Base-by-base conservation (phyloP, 2,888 invertebrate genomes). In the Sphaerophoria rueppellii region DNA sequence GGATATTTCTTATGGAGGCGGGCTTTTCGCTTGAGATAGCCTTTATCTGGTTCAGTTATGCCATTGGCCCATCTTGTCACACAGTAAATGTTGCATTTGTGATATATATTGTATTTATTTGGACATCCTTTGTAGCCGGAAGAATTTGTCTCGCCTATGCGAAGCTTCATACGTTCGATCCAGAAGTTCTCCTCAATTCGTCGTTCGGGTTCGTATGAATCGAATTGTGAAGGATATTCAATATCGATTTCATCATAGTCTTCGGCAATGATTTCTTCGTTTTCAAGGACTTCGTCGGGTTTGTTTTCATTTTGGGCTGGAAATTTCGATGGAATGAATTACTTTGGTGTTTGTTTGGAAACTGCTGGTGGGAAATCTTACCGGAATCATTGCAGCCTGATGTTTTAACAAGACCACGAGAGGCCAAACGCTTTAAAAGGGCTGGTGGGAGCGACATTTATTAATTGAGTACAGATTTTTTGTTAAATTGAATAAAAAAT, bases 31-130 rank as follows among this genome's bases (percentile, higher is more conserved):
- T 93, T 94, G 77, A 95, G 94, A 92, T 98, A 98, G 61, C 93
- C 94, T 67, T 95, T 94, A 77, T 95, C 95, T 2, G 98, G 96
- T 82, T 95, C 93, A 32, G 93, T 88, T 79, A 94, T 94, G 4
- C 96, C 96, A 86, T 94, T 94, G 88, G 95, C 96, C 98, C 98
- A 99, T 71, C 95, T 94, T 89, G 96, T 96, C 57, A 96, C 96
- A 91, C 99, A 99, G 92, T 94, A 98, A 67, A 95, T 94, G 0
- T 95, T 95, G 90, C 99, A 99, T 88, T 97, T 96, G 89, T 99
- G 99, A 91, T 95, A 98, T 75, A 98, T 95, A 89, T 99, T 99
- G 89, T 95, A 96, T 92, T 98, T 98, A 91, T 99, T 99, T 0
- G 99, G 99, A 90, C 99, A 99, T 5, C 96, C 96, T 88, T 94